Base-by-base conservation (phyloP, 2,113 vertebrate species). In the Leptodactylus fuscus region DNA sequence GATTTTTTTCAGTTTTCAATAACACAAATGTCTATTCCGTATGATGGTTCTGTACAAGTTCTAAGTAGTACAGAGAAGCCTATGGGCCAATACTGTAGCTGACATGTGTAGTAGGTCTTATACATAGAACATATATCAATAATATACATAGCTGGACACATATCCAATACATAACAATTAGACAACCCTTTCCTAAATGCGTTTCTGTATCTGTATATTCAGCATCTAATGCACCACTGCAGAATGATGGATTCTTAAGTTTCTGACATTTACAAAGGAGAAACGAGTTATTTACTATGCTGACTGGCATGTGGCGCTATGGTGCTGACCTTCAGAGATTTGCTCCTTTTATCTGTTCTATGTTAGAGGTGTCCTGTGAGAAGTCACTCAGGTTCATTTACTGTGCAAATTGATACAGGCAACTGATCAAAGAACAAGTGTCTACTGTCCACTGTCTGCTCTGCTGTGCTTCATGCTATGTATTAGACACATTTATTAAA, bases 221-320 rank as follows among this genome's bases (percentile, higher is more conserved):
- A 18, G 65, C 29, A 1, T 38, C 65, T 22, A 38, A 69, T 11
- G 20, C 22, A 38, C 34, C 38, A 38, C 9, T 3, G 18, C 32
- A 69, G 34, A 67, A 69, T 22, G 65, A 69, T 69, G 9, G 65
- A 80, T 80, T 60, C 27, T 62, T 44, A 49, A 36, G 29, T 80
- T 80, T 38, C 53, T 80, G 77, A 60, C 55, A 80, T 80, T 80
- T 62, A 58, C 60, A 79, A 16, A 53, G 55, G 36, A n/a, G 44
- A 41, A 38, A 24, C 32, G 36, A 80, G 55, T 41, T 62, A 44
- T 58, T 80, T 80, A 80, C 53, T 80, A 80, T 80, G 53, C 77
- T 80, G 77, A 62, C 24, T 44, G 77, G 36, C 24, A 27, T 27
- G 53, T 10, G 32, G n/a, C 53, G 16, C 53, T 27, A 16, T 41